Percentiles rank a stretch among this genome's conserved stretches.
Evolutionary conservation across 2,113 vertebrate species (phyloP).

Genomic region (Dipodomys stephensi): DNA sequence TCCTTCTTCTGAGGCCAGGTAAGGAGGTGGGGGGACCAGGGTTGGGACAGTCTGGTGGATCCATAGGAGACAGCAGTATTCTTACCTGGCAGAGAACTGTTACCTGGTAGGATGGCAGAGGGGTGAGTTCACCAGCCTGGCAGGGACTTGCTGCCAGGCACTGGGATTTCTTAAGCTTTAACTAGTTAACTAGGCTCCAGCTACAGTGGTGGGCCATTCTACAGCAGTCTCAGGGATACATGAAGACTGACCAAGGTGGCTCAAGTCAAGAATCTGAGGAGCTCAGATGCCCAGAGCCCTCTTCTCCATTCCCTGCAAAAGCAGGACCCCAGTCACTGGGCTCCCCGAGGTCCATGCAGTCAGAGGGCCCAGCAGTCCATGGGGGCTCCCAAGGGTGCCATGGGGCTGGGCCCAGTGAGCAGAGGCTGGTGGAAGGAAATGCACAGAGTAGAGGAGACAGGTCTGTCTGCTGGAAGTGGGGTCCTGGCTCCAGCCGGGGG

Average conservation of each 20-base stretch:
- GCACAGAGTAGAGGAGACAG: no score
- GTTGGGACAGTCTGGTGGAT: background rate
- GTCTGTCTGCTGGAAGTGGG: background rate
- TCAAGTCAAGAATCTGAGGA: no score
- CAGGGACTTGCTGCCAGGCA: background rate
- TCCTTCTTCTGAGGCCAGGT: conserved; percentile 39
- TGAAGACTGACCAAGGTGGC: no score
- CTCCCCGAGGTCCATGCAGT: background rate
- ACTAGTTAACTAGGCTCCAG: background rate
- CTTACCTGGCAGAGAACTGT: background rate
- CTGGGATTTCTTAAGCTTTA: no score
- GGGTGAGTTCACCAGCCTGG: background rate
- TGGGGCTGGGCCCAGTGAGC: background rate
- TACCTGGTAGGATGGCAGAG: background rate
- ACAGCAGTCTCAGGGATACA: background rate
- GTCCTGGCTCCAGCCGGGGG: background rate
- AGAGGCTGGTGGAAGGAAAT: background rate
- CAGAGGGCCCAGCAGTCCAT: background rate
- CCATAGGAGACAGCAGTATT: background rate
- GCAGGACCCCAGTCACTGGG: background rate
- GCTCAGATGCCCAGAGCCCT: no score
- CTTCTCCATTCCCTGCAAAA: background rate
- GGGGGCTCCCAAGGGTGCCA: background rate
- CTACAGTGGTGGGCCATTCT: background rate
- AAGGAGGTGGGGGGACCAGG: background rate